Base-by-base conservation (phyloP, 1,140 invertebrate genomes). In the Leptinotarsa lineolata region DNA sequence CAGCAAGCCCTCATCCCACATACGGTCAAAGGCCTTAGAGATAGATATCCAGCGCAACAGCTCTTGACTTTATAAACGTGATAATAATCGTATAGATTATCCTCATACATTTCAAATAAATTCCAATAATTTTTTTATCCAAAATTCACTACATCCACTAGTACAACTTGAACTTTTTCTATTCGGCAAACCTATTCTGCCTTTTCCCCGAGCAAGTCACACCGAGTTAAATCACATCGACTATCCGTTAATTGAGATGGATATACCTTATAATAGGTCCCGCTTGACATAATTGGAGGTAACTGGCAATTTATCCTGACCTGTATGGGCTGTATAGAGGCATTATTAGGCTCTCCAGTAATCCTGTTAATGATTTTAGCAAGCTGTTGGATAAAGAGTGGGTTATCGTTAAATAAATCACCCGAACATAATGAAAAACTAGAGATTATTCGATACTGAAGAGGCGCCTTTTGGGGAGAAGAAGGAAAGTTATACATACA, bases 281-380 rank as follows among this genome's bases (percentile, higher is more conserved):
- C 21, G 68, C 46, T 59, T 69, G 68, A 69, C 68, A 69, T 69
- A 69, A 69, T 69, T 69, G 68, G 54, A 69, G 68, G 68, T 69
- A 69, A 69, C 68, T 69, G 68, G 68, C 68, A 69, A 69, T 69
- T 69, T 69, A 69, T 69, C 68, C 45, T n/a, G 46, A 69, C 68
- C 68, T 69, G 68, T 69, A 69, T 69, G 58, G 54, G 68, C 68
- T 30, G 68, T 58, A 69, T 69, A 58, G 54, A 30, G 30, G 39
- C 24, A 46, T 59, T 69, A 69, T 69, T 69, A 69, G 39, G 45
- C 18, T 69, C 46, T 69, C 59, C 22, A n/a, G 46, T 22, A 22
- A 58, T 22, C 54, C 39, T 30, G 68, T 69, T 69, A 69, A 69
- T 69, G 68, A 69, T 69, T 69, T 69, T 69, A 30, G 68, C 16